Conservation (phyloP, 2,113 vertebrate species). For the Chitala chitala region DNA sequence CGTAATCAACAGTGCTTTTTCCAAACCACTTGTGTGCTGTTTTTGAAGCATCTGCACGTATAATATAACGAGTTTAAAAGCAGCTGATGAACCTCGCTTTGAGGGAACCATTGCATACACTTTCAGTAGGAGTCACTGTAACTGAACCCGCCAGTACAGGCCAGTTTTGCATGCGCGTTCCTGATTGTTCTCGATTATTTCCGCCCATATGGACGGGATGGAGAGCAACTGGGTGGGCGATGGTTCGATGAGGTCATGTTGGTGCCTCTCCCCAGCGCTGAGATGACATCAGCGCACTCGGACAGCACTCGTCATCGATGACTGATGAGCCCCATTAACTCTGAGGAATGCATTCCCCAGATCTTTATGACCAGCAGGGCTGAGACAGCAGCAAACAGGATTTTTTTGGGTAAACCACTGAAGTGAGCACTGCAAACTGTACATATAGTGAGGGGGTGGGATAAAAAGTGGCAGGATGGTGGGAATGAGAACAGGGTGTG, state of each 20-base stretch:
- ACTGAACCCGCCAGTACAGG: background rate
- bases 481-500: too few relatives aligned
- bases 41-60: background rate
- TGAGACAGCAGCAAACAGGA: too few relatives aligned
- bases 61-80: constrained; percentile 5
- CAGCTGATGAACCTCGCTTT: background rate
- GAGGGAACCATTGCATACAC: constrained; percentile 9
- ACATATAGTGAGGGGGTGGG: background rate
- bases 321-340: constrained; percentile 42
- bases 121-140: constrained; percentile 5
- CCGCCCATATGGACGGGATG: background rate
- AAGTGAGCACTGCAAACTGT: constrained; percentile 76
- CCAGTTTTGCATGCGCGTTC: too few relatives aligned
- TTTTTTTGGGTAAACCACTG: too few relatives aligned
- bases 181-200: constrained; percentile 11
- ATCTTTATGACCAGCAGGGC: background rate
- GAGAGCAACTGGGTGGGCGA: background rate
- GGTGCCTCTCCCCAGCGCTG: background rate
- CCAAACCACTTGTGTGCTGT: background rate
- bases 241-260: constrained; percentile 4
- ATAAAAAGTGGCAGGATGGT: background rate
- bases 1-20: background rate
- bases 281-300: constrained; percentile 3
- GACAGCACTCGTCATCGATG: too few relatives aligned
- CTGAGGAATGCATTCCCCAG: background rate